Evolutionary conservation across 2,888 invertebrate genomes (phyloP).

Genomic region (Cryptus armator): DNA sequence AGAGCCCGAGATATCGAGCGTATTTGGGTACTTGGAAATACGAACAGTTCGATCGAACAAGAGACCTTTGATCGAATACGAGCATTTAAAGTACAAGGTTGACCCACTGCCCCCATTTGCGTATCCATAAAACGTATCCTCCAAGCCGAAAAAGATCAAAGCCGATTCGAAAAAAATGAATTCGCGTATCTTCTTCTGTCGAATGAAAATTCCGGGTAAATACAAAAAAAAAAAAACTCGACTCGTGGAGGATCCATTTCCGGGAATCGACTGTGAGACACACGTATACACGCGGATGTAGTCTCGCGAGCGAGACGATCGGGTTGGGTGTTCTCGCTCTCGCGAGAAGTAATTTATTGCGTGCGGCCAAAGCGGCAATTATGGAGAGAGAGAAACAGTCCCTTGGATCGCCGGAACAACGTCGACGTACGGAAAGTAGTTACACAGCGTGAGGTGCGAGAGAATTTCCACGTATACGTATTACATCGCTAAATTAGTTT

Average conservation of each 20-base stretch:
- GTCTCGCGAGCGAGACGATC: constrained; percentile 45
- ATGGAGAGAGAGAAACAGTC: constrained; percentile 66
- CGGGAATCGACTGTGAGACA: constrained; percentile 51
- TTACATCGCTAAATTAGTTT: constrained; percentile 64
- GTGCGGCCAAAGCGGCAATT: constrained; percentile 66
- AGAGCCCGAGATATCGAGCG: constrained; percentile 26
- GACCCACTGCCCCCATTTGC: constrained; percentile 59
- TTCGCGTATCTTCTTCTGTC: neutral
- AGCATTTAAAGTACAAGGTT: constrained; percentile 20
- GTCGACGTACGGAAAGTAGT: constrained; percentile 34
- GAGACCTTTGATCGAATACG: constrained; percentile 31
- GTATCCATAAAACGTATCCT: neutral
- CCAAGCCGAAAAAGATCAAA: constrained; percentile 24
- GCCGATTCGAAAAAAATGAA: constrained; percentile 7
- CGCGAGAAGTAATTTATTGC: constrained; percentile 67
- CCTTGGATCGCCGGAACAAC: constrained; percentile 53
- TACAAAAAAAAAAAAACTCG: constrained; percentile 20
- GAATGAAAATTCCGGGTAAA: neutral
- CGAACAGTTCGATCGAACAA: constrained; percentile 47
- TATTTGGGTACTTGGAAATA: constrained; percentile 37
- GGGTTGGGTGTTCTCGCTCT: constrained; percentile 56
- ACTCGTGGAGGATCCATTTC: constrained; percentile 40
- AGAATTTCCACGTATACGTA: constrained; percentile 57
- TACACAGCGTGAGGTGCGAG: constrained; percentile 53
- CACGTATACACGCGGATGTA: constrained; percentile 18